phyloP scores from a whole-genome alignment of 64 coral and sea anemone species.

The Pachyseris speciosa region DNA sequence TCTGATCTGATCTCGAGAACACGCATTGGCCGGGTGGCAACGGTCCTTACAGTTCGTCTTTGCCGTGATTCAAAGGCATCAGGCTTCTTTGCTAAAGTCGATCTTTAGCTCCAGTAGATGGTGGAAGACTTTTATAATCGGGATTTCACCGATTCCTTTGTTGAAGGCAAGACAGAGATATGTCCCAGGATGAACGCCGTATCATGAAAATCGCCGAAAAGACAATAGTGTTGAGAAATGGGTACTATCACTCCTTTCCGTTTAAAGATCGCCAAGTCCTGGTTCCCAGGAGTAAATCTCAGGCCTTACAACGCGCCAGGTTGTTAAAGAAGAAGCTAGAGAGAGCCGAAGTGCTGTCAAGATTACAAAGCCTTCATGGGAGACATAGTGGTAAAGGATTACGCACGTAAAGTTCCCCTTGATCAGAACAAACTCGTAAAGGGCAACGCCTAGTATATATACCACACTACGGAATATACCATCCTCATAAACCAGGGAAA shows the following conservation, averaged over 20 bases:
- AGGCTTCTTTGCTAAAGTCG: conserved; percentile 20
- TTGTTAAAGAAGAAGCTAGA: conserved; percentile 34
- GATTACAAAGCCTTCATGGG: neutral
- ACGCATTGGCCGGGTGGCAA: too few relatives aligned
- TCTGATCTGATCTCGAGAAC: too few relatives aligned
- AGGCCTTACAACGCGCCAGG: neutral
- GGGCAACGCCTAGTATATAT: conserved; percentile 59
- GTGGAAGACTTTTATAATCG: neutral
- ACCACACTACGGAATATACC: conserved; percentile 58
- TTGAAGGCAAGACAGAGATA: neutral
- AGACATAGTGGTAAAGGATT: neutral
- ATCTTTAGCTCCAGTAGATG: neutral
- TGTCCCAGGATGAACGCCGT: neutral
- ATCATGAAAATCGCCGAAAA: neutral
- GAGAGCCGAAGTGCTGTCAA: neutral
- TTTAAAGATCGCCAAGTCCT: neutral
- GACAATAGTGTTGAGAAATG: neutral
- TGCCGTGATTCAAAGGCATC: neutral
- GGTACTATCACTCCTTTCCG: neutral
- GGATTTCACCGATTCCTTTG: conserved; percentile 37
- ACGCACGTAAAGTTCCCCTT: conserved; percentile 16
- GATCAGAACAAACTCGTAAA: neutral
- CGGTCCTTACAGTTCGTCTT: too few relatives aligned
- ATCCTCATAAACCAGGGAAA: conserved; percentile 53
- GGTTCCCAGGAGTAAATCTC: neutral